Evolutionary conservation across 2,888 invertebrate species (phyloP).

Genomic region (Byasa hedistus): DNA sequence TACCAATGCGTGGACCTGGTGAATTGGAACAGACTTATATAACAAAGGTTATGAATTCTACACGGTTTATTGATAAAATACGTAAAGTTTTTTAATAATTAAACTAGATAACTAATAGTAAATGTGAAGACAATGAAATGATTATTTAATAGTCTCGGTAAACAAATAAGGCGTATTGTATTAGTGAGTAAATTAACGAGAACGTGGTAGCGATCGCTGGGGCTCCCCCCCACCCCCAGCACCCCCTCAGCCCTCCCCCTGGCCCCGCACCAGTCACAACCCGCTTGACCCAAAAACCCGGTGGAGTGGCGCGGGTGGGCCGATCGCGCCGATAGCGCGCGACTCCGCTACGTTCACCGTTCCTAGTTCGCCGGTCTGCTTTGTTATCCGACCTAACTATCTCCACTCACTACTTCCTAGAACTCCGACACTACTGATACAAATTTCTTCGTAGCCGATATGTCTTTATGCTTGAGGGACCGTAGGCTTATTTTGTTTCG

Average conservation of each 20-base stretch:
- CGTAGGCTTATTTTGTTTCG: no score
- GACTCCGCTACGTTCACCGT: conserved; percentile 36
- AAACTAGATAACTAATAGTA: no score
- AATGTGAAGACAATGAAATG: no score
- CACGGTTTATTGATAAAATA: no score
- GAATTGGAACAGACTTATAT: no score
- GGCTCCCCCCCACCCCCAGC: conserved; percentile 37
- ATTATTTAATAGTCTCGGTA: conserved; percentile 3
- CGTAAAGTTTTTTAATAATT: no score
- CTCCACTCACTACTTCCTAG: conserved; percentile 29
- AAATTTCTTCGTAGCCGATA: conserved; percentile 14
- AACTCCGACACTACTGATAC: conserved; percentile 12
- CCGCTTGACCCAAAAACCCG: conserved; percentile 73
- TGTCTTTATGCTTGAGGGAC: conserved; percentile 3
- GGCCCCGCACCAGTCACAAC: conserved; percentile 46
- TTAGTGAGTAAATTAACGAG: conserved; percentile 47
- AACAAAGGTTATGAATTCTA: no score
- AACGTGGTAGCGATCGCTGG: conserved; percentile 45
- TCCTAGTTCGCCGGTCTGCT: conserved; percentile 24
- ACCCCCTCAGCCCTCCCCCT: no score
- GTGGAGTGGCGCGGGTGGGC: conserved; percentile 48
- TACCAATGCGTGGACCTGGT: no score
- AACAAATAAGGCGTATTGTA: conserved; percentile 28
- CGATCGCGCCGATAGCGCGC: conserved; percentile 69
- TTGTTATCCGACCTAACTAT: conserved; percentile 35